Evolutionary conservation across 2,888 invertebrate species (phyloP), one percentile per base, ranked within the genome.

Genomic region (Ellobium chinense): DNA sequence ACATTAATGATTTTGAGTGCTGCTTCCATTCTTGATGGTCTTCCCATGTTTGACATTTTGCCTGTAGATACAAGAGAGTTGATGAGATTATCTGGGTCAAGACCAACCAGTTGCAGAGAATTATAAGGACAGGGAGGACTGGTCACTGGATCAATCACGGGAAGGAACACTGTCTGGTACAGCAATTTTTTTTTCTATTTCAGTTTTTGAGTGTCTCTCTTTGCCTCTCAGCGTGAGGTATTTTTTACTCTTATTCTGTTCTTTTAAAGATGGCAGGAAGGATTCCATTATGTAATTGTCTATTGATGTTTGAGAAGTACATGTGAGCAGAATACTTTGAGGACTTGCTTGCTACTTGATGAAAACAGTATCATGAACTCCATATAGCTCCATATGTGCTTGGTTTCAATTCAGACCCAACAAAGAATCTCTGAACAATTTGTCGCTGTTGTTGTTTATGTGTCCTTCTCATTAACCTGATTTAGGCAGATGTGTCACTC

Each of bases 81-180:
- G 99, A 99, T 92, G 99, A 99, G 92, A 95, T 99, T 60, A 99
- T 99, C 89, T 99, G 99, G 99, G 99, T 99, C 77, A 99, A 99
- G 94, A 99, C 99, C 0, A 99, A 99, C 93, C 99, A 99, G 92
- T 93, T 99, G 82, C 99, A 99, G 92, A 94, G 99, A 82, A 99
- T 99, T 88, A 99, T 99, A 88, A 94, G 99, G 39, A 99, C 99
- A 0, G 99, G 99, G 0, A 94, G 99, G 77, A 99, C 99, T 0
- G 99, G 99, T 0, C 99, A 99, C 93, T 99, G 99, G 99, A 94
- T 99, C 36, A 99, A 99, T 93, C 99, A 99, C 92, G 99, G 99
- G 34, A 99, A 99, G 93, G 99, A 99, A 91, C 99, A 99, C 90
- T 99, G 99, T 92, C 93, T 99, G 89, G 97, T 90, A 70, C 12